Base-by-base conservation (phyloP, 1,140 invertebrate genomes). In the Stegodyphus mimosarum region DNA sequence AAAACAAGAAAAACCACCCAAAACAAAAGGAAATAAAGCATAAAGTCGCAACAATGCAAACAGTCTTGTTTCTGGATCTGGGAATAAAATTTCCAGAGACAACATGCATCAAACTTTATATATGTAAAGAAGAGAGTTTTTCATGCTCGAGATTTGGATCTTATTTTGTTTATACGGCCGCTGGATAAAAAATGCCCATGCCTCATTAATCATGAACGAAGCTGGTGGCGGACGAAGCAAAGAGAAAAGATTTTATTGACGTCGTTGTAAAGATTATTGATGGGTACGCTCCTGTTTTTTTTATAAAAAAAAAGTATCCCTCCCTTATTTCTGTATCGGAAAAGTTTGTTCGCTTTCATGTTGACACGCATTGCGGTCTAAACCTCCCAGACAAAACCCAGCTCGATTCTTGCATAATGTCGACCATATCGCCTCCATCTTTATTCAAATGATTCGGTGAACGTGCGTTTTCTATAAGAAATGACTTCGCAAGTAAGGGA, bases 261-360 rank as follows among this genome's bases (percentile, higher is more conserved):
- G 49, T 72, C 70, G 70, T 72, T 72, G 70, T 72, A 72, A 72
- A 72, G 70, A 72, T 72, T 72, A 72, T 72, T 72, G 70, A 72
- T 72, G 70, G 70, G 70, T 17, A 7, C 15, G 49, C 15, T 51
- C 17, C 70, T 72, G n/a, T 17, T 71, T 72, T 72, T 72, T 72
- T n/a, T 17, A 52, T 52, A 6, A 72, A 72, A 51, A 71, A 72
- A 72, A 72, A 72, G 50, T 72, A 51, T 72, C 70, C 15, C 49
- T n/a, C 70, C 70, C 49, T 51, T 17, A 15, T 6, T 67, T 51
- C 17, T n/a, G 49, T 72, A 72, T 72, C 70, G 70, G 70, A 72
- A 72, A 72, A 72, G 49, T 72, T 72, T 72, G 70, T 72, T 51
- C 70, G 15, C 70, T 72, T 72, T 52, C 70, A 52, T 72, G 70